Evolutionary conservation across 1,140 invertebrate genomes (phyloP).

Genomic region (Scaptodrosophila lebanonensis): DNA sequence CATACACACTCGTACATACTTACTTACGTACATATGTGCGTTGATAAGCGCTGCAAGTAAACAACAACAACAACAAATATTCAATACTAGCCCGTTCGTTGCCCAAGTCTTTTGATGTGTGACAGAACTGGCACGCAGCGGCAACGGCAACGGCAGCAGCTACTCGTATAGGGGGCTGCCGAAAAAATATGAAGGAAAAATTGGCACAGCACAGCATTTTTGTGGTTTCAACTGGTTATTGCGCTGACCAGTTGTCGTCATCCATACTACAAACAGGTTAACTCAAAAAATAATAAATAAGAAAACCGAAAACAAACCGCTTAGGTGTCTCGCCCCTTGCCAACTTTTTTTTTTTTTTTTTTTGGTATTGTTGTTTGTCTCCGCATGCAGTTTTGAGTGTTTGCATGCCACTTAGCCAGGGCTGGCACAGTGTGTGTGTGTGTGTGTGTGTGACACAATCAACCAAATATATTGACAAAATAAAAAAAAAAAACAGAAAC

Average conservation of each 20-base stretch:
- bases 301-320: conserved; percentile 5
- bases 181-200: too few relatives aligned
- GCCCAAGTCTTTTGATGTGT: conserved; percentile 47
- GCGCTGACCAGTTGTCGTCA: conserved; percentile 44
- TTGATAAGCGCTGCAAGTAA: too few relatives aligned
- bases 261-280: conserved; percentile 43
- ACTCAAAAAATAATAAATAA: conserved; percentile 51
- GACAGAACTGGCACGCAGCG: too few relatives aligned
- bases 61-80: conserved; percentile 46
- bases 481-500: conserved; percentile 3
- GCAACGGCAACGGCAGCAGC: too few relatives aligned
- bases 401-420: conserved; percentile 37
- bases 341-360: not conserved
- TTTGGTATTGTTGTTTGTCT: conserved; percentile 13
- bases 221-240: too few relatives aligned
- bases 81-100: conserved; percentile 51
- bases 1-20: conserved; percentile 4
- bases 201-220: too few relatives aligned
- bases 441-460: conserved; percentile 36
- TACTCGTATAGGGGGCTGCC: too few relatives aligned
- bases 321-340: conserved; percentile 1
- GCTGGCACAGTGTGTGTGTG: too few relatives aligned
- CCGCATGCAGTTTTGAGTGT: conserved; percentile 34
- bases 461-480: conserved; percentile 8
- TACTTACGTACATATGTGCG: too few relatives aligned